Percentiles rank a stretch among this genome's conserved stretches.
phyloP scores from a whole-genome alignment of 2,797 vertebrate genomes.

The Darevskia nairensis region DNA sequence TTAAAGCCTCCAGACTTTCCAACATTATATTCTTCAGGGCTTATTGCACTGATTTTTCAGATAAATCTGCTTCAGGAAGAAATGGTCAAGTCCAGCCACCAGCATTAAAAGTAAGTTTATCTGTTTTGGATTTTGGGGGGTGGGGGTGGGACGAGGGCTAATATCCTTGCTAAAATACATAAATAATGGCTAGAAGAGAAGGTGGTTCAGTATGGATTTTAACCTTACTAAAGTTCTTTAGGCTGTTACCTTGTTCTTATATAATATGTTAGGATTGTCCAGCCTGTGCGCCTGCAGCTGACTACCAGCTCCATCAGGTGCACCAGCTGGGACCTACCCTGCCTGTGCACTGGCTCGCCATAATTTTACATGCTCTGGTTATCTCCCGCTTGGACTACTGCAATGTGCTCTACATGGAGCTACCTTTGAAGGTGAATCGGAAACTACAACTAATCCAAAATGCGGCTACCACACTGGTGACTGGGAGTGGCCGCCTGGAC shows the following conservation, averaged over 20 bases:
- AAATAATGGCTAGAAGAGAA: not conserved
- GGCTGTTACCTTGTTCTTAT: not conserved
- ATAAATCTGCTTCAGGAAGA: conserved; percentile 39
- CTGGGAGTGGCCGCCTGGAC: too few relatives aligned
- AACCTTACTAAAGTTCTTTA: not conserved
- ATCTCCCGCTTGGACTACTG: too few relatives aligned
- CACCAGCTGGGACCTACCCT: too few relatives aligned
- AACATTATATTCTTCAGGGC: not conserved
- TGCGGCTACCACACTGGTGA: too few relatives aligned
- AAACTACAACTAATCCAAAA: too few relatives aligned
- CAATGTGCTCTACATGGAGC: too few relatives aligned
- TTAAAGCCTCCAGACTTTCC: not conserved
- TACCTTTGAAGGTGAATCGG: too few relatives aligned
- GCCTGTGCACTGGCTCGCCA: too few relatives aligned
- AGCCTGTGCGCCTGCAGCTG: not conserved
- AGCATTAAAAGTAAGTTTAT: conserved; percentile 59
- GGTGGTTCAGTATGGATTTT: not conserved
- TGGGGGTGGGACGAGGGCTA: not conserved
- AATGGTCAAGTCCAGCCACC: conserved; percentile 58
- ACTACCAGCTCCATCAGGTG: too few relatives aligned
- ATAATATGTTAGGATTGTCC: not conserved
- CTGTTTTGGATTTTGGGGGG: not conserved
- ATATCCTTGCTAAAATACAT: not conserved
- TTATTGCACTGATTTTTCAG: conserved; percentile 59
- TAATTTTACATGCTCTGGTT: too few relatives aligned